Base-by-base conservation (phyloP, 1,140 invertebrate species). In the Calephelis nemesis region DNA sequence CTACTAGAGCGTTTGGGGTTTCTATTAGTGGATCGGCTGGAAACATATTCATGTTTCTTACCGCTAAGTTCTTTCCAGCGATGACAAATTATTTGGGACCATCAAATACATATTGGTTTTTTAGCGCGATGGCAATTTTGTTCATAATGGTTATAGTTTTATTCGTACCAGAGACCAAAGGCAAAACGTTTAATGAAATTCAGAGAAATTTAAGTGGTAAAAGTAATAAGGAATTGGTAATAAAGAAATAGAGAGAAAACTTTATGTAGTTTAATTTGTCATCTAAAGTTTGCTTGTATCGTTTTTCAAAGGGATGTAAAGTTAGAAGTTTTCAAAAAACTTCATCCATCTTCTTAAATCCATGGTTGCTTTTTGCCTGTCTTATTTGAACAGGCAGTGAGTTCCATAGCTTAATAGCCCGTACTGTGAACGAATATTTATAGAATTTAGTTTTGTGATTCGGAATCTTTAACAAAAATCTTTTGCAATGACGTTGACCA, bases 161-260 rank as follows among this genome's bases (percentile, higher is more conserved):
- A 4, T 77, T 71, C 19, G 39, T 77, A 13, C 75, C 76, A 7
- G 74, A 76, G 52, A 76, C 76, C 7, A 75, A 72, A 48, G 72
- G 68, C 2, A 78, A 78, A 47, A 78, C 70, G 1, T 73, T 78
- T 12, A 63, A 15, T 49, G 74, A 78, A 52, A 78, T 78, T n/a
- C 72, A 78, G 60, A 62, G 48, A 15, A 62, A 54, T 54, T 60
- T 78, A 30, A 48, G 66, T 12, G 48, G 62, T 1, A 60, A 62
- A 12, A 45, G 7, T 30, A 30, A 42, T n/a, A 58, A 45, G 47
- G 42, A 40, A 58, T 15, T 68, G 11, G n/a, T 40, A 12, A 10
- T 45, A 62, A 50, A 52, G 30, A 50, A 7, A 30, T 45, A 39
- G 49, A 4, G 6, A 50, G 50, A 58, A 54, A 30, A 52, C 30